Base-by-base conservation (phyloP, 2,113 vertebrate genomes). In the Ondatra zibethicus region DNA sequence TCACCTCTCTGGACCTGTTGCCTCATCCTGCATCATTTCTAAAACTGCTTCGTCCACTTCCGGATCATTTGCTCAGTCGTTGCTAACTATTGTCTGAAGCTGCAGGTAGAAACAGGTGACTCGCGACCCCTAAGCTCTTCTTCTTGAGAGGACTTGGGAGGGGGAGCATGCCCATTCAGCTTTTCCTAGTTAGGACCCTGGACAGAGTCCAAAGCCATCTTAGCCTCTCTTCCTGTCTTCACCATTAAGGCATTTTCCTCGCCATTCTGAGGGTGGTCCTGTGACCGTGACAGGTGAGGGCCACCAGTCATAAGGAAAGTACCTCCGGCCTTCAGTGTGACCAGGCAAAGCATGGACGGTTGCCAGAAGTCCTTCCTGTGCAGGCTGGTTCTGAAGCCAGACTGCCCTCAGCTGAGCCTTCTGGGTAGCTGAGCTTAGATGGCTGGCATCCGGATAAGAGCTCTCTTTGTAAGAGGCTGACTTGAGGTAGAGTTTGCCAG, bases 361-460 rank as follows among this genome's bases (percentile, higher is more conserved):
- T 90, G 47, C 87, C 58, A 33, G 58, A 89, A 84, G 25, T 2
- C 80, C 94, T 76, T 80, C 89, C 89, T 63, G 52, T 88, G 13
- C 58, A 33, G 85, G 42, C 92, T 81, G 89, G 36, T 87, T 78
- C 73, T 58, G 13, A 91, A 13, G 47, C 21, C 76, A 13, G 88
- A 7, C 95, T 86, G 86, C 88, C 77, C 75, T 72, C 78, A 52
- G 90, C 78, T 73, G 65, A 75, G 4, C 76, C 63, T 73, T 84
- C 89, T 68, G 90, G 81, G 58, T 33, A 65, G 77, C 94, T 6
- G 89, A 52, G 90, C 81, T 27, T n/a, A 3, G 29, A 50, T 27
- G 72, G 73, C 97, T 5, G 13, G 93, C 88, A 31, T 82, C 94
- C 11, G 87, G 90, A 93, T 96, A 73, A 94, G 85, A 47, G 58